These are phyloP conservation scores for Piprites chloris DNA, from an alignment of 2,113 vertebrate genomes.

Conservation along the genomic window DNA sequence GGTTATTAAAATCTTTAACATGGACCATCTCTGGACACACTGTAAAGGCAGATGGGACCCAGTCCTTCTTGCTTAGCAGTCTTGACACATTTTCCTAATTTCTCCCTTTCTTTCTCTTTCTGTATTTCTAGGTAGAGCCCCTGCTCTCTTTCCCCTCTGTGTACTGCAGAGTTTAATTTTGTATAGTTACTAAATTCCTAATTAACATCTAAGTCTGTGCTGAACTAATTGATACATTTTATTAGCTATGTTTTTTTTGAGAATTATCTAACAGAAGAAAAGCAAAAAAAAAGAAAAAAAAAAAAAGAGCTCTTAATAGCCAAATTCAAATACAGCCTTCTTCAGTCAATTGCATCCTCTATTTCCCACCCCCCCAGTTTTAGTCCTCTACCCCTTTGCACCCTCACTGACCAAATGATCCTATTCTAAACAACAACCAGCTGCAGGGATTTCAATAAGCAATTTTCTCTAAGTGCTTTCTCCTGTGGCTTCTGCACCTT, in stretches of 20 bases:
- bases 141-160: neutral
- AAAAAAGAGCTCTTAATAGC: neutral
- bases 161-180: neutral
- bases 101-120: neutral
- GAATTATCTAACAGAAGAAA: neutral
- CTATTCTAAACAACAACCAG: neutral
- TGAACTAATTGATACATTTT: neutral
- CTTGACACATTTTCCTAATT: neutral
- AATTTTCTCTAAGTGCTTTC: constrained; percentile 18
- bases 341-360: neutral
- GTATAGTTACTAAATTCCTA: neutral
- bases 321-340: neutral
- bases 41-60: neutral
- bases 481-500: neutral
- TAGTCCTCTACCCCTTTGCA: neutral
- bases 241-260: neutral
- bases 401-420: neutral
- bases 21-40: neutral
- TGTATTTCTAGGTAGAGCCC: neutral
- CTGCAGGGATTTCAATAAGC: neutral
- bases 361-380: neutral
- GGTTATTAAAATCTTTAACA: neutral
- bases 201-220: neutral
- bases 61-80: neutral
- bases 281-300: neutral